These are phyloP conservation scores for Tridacna crocea DNA, from an alignment of 2,888 invertebrate genomes.

Conservation along the genomic window DNA sequence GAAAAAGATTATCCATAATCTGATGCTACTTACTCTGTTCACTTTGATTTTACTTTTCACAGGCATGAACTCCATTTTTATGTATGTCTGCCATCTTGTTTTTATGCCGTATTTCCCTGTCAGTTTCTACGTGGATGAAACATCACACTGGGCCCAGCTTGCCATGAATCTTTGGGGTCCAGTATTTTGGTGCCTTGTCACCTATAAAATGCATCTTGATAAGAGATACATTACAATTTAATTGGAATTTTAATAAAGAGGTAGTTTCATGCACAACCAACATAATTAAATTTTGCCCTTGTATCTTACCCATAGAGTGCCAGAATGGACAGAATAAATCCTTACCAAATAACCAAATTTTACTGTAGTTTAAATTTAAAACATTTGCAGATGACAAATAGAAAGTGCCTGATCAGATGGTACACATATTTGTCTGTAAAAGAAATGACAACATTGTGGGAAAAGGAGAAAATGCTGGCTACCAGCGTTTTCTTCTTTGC, in stretches of 20 bases:
- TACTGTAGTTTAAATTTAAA: not conserved
- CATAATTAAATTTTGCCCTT: not conserved
- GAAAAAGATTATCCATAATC: too few species aligned
- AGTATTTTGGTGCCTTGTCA: slow-evolving; percentile 90
- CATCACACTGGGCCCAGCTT: slow-evolving; percentile 87
- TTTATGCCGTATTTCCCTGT: slow-evolving; percentile 90
- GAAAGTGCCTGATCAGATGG: not conserved
- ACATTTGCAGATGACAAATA: not conserved
- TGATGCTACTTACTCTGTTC: too few species aligned
- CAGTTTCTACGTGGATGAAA: slow-evolving; percentile 59
- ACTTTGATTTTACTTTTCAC: slow-evolving; percentile 24
- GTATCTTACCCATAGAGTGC: too few species aligned
- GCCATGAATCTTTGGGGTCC: slow-evolving; percentile 90
- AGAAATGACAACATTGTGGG: not conserved
- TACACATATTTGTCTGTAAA: not conserved
- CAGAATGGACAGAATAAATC: too few species aligned
- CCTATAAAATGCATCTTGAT: slow-evolving; percentile 90
- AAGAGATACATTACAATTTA: slow-evolving; percentile 90
- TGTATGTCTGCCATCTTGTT: slow-evolving; percentile 94
- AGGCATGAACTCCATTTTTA: slow-evolving; percentile 95
- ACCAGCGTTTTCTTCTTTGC: not conserved
- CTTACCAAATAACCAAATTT: not conserved
- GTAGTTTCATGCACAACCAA: not conserved
- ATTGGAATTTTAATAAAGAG: slow-evolving; percentile 57
- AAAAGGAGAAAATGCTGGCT: not conserved